A percentile compares a stretch with the other conserved stretches of the same genome.
These are phyloP conservation scores for Parus major DNA, from an alignment of 2,113 vertebrate genomes.

Conservation along the genomic window DNA sequence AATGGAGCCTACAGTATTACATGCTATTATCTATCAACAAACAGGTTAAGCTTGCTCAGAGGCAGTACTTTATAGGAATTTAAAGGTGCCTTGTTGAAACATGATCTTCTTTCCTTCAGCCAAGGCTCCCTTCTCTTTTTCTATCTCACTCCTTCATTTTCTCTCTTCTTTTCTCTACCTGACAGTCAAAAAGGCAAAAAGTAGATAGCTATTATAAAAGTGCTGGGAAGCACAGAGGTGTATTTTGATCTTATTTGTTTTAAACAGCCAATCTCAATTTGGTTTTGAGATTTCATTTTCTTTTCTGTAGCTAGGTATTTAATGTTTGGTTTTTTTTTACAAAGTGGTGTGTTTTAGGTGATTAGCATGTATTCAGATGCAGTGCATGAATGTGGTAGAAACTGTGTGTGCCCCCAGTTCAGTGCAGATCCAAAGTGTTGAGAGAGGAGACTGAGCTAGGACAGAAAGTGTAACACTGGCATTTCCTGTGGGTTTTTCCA, in stretches of 20 bases:
- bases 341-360: not conserved
- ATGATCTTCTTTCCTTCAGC: slow-evolving; percentile 56
- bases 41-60: slow-evolving; percentile 70
- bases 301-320: not conserved
- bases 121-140: not conserved
- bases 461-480: not conserved
- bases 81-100: slow-evolving; percentile 71
- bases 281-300: not conserved
- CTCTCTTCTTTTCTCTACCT: slow-evolving; percentile 2
- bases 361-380: fast-evolving
- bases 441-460: not conserved
- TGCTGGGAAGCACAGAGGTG: not conserved
- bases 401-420: not conserved
- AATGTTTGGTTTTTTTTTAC: not conserved
- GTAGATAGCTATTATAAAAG: not conserved
- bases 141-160: not conserved
- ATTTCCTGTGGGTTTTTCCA: not conserved
- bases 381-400: not conserved
- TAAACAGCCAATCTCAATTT: not conserved
- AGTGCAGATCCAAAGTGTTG: not conserved
- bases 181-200: not conserved
- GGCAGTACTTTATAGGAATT: slow-evolving; percentile 65
- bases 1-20: slow-evolving; percentile 49
- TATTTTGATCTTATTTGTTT: not conserved
- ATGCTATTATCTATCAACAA: slow-evolving; percentile 62